Evolutionary conservation across 2,888 invertebrate genomes (phyloP).

Genomic region (Muschampia plurimacula): DNA sequence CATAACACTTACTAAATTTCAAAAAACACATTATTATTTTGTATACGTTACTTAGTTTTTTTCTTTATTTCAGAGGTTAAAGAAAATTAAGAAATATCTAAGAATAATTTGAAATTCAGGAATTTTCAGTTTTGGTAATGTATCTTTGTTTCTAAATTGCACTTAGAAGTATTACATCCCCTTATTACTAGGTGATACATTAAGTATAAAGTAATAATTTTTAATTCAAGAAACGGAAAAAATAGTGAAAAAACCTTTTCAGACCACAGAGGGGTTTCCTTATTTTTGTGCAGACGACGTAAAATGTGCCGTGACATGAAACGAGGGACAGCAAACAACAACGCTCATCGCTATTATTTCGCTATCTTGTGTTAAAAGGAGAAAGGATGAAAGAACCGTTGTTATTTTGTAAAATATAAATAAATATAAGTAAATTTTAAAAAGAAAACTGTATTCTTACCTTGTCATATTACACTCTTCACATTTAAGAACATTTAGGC

Average conservation of each 20-base stretch:
- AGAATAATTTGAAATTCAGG: too few relatives aligned
- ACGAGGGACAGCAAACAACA: conserved; percentile 7
- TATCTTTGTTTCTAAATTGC: too few relatives aligned
- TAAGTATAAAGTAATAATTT: not conserved
- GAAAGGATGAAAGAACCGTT: conserved; percentile 12
- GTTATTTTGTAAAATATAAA: not conserved
- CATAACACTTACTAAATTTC: too few relatives aligned
- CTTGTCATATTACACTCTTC: too few relatives aligned
- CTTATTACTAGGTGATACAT: too few relatives aligned
- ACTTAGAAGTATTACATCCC: too few relatives aligned
- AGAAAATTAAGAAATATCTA: too few relatives aligned
- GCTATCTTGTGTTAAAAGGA: conserved; percentile 6
- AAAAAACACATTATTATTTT: too few relatives aligned
- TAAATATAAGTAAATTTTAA: not conserved
- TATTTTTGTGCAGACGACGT: conserved; percentile 7
- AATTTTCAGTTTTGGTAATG: too few relatives aligned
- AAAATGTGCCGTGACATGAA: conserved; percentile 13
- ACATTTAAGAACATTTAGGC: too few relatives aligned
- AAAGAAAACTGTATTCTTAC: not conserved
- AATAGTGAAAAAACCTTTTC: not conserved
- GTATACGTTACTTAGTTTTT: too few relatives aligned
- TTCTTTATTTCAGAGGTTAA: too few relatives aligned
- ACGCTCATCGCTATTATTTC: not conserved
- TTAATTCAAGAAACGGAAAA: not conserved
- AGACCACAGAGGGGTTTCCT: conserved; percentile 1